Base-by-base conservation (phyloP, 2,113 vertebrate species). In the Uria lomvia region DNA sequence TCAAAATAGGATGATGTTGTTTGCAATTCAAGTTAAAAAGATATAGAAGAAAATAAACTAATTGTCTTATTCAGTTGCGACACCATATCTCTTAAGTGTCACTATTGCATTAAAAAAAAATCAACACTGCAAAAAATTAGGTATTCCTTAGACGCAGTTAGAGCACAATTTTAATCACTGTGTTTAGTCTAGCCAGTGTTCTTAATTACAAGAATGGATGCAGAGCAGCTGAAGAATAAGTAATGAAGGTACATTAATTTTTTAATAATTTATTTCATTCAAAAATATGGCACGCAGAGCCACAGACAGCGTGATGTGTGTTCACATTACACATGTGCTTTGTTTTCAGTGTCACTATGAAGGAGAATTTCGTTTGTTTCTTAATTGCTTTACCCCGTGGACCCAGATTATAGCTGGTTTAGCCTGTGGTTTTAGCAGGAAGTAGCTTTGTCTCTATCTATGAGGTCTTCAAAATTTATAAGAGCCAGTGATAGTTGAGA, bases 151-250 rank as follows among this genome's bases (percentile, higher is more conserved):
- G 66, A 68, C 3, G 6, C 72, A 12, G 45, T 94, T 79, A 29
- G 42, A 70, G 38, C 50, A 42, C 62, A 91, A 38, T 91, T 90
- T 95, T 90, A 89, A 96, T 95, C 70, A 75, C 0, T 13, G 62
- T 82, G 62, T 78, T 96, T 92, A 87, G 91, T 87, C 95, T 94
- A 91, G 75, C 74, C 79, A 58, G 11, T 80, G 47, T 74, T 88
- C 86, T 81, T 95, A 95, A 97, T 92, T 84, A 88, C 59, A 81
- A 88, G 73, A 92, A 95, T 85, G 75, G 76, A 87, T 96, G 86
- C 75, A 52, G 60, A 91, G 76, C 65, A 86, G 59, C 56, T 89
- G 86, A 96, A 94, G 92, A 93, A 88, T 94, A 94, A 92, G 80
- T 95, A 95, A 96, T 78, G 85, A 81, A 65, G 40, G 36, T 91